Base-by-base conservation (phyloP, 2,113 vertebrate genomes). In the Stigmatopora argus region DNA sequence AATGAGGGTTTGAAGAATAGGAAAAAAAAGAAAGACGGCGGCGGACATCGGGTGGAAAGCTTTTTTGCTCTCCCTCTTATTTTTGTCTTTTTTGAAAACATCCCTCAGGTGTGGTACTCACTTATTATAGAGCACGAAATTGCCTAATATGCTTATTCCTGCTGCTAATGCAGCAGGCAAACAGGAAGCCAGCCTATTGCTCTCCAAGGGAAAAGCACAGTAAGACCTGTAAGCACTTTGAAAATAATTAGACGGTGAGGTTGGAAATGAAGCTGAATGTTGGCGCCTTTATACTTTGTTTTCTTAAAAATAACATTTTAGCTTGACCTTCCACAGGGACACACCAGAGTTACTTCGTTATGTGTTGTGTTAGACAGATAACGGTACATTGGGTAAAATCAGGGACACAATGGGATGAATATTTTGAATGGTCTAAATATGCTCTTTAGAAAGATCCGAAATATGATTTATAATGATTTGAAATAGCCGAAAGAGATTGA, bases 161-260 rank as follows among this genome's bases (percentile, higher is more conserved):
- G 51, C 74, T 83, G 83, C 82, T 85, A 87, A 87, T 80, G 78
- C 80, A 83, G 81, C 83, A 77, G 81, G 74, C 82, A 71, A 75
- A 72, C 83, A 80, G 80, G 83, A 84, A 83, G 80, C 79, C 71
- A 19, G 80, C 48, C 72, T 64, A 51, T 55, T 64, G 81, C 73
- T 85, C 82, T 86, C 82, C 52, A 35, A 83, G 82, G 83, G 66
- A 67, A 83, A 67, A 76, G 78, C 75, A 78, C 82, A 79, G 84
- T 83, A 70, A 83, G 85, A 88, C 86, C 89, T 86, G 86, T 87
- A 89, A 90, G 86, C 88, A 88, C 82, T 89, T 85, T 85, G 83
- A 85, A 87, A 83, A 79, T 85, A 88, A 90, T 89, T 88, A 90
- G 82, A 84, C 82, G 49, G 70, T 46, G 66, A 71, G 60, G 77